These are phyloP conservation scores for Callionymus lyra DNA, from an alignment of 2,113 vertebrate genomes.

Conservation along the genomic window DNA sequence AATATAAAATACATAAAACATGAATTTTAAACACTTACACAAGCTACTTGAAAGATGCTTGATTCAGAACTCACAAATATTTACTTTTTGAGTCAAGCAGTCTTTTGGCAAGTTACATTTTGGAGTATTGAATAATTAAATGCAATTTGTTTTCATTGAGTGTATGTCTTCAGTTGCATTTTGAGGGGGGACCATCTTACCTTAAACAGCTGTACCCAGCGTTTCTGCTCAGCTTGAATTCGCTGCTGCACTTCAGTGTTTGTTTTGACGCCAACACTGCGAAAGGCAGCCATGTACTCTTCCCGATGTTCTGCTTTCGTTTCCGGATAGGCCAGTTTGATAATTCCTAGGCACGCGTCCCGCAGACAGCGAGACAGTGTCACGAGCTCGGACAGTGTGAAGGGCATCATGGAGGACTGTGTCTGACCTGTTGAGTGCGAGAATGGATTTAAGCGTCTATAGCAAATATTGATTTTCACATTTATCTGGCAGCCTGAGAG, in stretches of 20 bases:
- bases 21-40: no score
- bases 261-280: slow-evolving; percentile 83
- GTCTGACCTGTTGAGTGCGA: slow-evolving; percentile 67
- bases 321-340: slow-evolving; percentile 92
- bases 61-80: no score
- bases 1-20: no score
- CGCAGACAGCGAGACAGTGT: slow-evolving; percentile 86
- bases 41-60: no score
- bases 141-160: no score
- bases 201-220: slow-evolving; percentile 97
- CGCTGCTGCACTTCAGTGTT: slow-evolving; percentile 80
- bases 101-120: no score
- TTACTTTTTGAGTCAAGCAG: no score
- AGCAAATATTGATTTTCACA: slow-evolving; percentile 35
- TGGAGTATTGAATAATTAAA: no score
- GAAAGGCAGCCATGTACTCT: slow-evolving; percentile 85
- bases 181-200: slow-evolving; percentile 46
- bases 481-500: slow-evolving; percentile 5
- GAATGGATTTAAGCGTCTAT: slow-evolving; percentile 11
- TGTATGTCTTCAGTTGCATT: not conserved
- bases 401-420: slow-evolving; percentile 94
- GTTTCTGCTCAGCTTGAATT: slow-evolving; percentile 86
- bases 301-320: slow-evolving; percentile 89
- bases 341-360: slow-evolving; percentile 92
- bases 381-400: slow-evolving; percentile 83